These are phyloP conservation scores for Dendropsophus ebraccatus DNA, from an alignment of 2,113 vertebrate genomes.

Conservation along the genomic window DNA sequence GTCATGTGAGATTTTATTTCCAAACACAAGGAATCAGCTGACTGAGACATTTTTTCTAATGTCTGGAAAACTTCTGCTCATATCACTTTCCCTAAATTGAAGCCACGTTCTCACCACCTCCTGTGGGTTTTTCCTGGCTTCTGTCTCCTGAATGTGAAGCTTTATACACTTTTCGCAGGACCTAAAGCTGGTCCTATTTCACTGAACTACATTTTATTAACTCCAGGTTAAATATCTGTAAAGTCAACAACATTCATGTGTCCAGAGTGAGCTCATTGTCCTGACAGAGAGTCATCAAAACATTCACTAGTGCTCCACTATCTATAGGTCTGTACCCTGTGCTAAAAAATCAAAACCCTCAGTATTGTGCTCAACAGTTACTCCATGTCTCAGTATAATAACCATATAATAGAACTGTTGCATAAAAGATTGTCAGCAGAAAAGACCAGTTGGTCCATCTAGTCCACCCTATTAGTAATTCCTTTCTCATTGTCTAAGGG, in stretches of 20 bases:
- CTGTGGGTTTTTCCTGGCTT: conserved; percentile 49
- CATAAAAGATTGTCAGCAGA: too few species aligned
- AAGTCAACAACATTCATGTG: conserved; percentile 19
- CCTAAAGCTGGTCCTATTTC: conserved; percentile 29
- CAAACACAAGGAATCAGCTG: conserved; percentile 28
- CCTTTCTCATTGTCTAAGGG: too few species aligned
- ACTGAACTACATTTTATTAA: conserved; percentile 52
- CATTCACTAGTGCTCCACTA: background rate
- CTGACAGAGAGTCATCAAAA: conserved; percentile 14
- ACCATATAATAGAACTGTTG: too few species aligned
- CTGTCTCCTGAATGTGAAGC: conserved; percentile 30
- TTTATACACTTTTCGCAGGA: conserved; percentile 31
- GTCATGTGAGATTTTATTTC: conserved; percentile 8
- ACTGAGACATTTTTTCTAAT: conserved; percentile 26
- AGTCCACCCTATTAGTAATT: too few species aligned
- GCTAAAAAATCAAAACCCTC: background rate
- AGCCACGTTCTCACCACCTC: conserved; percentile 40
- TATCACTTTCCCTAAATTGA: conserved; percentile 51
- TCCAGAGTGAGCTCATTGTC: conserved; percentile 17
- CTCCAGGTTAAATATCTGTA: conserved; percentile 43
- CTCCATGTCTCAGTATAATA: background rate
- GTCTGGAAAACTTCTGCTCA: conserved; percentile 20
- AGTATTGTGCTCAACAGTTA: background rate
- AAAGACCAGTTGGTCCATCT: too few species aligned
- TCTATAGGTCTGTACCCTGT: background rate